These are phyloP conservation scores for Lonchura striata DNA, from an alignment of 2,113 vertebrate genomes.

Conservation along the genomic window DNA sequence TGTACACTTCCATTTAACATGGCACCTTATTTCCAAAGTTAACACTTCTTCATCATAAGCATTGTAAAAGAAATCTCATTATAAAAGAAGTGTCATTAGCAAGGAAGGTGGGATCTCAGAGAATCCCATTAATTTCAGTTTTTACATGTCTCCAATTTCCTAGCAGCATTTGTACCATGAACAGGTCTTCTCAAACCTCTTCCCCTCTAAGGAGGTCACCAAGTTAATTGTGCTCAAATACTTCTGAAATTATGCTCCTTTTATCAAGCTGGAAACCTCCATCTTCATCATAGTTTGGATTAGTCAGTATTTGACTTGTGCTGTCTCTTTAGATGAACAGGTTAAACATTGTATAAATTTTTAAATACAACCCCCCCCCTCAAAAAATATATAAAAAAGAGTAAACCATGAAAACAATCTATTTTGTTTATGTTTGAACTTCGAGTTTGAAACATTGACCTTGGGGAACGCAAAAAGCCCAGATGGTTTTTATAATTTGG, in stretches of 20 bases:
- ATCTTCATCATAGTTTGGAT: neutral
- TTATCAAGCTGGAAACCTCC: neutral
- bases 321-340: neutral
- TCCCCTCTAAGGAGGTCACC: neutral
- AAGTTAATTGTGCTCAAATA: neutral
- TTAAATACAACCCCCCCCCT: neutral
- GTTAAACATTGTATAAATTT: neutral
- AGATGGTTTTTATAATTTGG: neutral
- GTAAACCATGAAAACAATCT: neutral
- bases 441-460: neutral
- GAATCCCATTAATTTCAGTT: neutral
- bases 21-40: neutral
- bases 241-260: neutral
- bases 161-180: neutral
- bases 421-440: neutral
- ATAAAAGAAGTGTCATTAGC: neutral
- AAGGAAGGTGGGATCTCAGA: neutral
- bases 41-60: neutral
- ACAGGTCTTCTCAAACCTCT: neutral
- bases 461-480: neutral
- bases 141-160: neutral
- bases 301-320: neutral
- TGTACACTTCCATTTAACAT: neutral
- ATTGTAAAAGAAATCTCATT: neutral
- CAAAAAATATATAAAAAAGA: no score